Evolutionary conservation across 2,797 vertebrate genomes (phyloP).

Genomic region (Oreortyx pictus): DNA sequence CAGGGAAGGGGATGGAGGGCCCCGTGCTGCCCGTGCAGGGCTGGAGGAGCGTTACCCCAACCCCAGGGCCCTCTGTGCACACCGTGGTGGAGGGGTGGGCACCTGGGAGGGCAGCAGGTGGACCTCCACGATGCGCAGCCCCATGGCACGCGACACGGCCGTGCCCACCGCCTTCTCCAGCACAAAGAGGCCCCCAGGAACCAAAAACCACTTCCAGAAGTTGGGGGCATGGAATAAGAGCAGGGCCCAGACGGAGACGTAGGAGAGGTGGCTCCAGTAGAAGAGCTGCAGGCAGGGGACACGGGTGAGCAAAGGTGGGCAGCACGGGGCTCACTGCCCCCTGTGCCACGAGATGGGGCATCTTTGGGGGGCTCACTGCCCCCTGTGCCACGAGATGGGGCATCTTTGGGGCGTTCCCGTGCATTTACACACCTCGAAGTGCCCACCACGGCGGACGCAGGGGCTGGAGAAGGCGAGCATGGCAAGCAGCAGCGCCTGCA

Average conservation of each 20-base stretch:
- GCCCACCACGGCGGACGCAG: conserved; percentile 86
- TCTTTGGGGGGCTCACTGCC: not conserved
- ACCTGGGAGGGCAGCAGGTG: conserved; percentile 92
- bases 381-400: rapidly evolving
- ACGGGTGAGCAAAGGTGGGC: rapidly evolving
- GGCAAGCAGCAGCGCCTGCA: conserved; percentile 83
- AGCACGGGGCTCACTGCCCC: not conserved
- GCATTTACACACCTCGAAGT: conserved; percentile 84
- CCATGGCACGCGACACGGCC: conserved; percentile 78
- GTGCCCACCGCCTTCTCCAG: conserved; percentile 87
- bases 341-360: rapidly evolving
- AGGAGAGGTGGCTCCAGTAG: conserved; percentile 92
- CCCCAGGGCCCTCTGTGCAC: too few species aligned
- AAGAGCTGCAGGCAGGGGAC: conserved; percentile 81
- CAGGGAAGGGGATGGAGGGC: not conserved
- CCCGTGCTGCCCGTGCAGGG: rapidly evolving
- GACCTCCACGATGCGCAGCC: conserved; percentile 86
- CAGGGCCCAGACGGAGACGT: conserved; percentile 86
- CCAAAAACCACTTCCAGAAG: conserved; percentile 94
- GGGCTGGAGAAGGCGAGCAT: conserved; percentile 87
- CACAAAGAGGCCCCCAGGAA: conserved; percentile 85
- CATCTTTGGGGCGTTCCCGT: not conserved
- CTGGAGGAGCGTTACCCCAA: too few species aligned
- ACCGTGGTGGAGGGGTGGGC: not conserved
- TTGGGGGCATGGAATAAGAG: conserved; percentile 88